These are phyloP conservation scores for Parelbella ahira DNA, from an alignment of 2,888 invertebrate species.

Conservation along the genomic window DNA sequence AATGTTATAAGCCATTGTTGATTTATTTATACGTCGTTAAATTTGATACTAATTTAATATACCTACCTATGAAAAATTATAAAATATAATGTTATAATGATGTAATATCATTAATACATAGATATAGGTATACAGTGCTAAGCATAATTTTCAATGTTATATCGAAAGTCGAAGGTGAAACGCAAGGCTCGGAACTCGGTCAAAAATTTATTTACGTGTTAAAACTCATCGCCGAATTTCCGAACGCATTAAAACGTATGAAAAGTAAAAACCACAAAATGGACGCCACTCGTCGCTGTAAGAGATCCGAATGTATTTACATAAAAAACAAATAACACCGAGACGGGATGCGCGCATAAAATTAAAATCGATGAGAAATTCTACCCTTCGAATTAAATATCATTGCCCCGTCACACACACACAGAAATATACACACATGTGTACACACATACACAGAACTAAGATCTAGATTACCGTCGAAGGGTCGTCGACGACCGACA, in stretches of 20 bases:
- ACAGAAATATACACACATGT: conserved; percentile 45
- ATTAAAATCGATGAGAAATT: conserved; percentile 79
- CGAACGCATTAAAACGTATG: conserved; percentile 58
- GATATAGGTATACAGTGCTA: too few species aligned
- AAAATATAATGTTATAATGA: too few species aligned
- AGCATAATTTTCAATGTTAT: too few species aligned
- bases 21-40: too few species aligned
- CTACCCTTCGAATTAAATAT: conserved; percentile 80
- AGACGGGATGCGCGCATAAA: conserved; percentile 79
- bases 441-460: conserved; percentile 37
- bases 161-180: background rate
- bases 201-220: conserved; percentile 31
- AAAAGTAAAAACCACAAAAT: conserved; percentile 63
- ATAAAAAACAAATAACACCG: conserved; percentile 78
- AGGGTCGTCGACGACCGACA: conserved; percentile 42
- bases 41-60: background rate
- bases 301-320: conserved; percentile 73
- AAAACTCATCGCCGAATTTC: conserved; percentile 56
- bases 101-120: too few species aligned
- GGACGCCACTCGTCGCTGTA: conserved; percentile 64
- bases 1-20: too few species aligned
- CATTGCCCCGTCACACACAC: conserved; percentile 64
- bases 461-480: conserved; percentile 67
- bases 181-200: conserved; percentile 6
- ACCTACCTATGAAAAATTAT: too few species aligned